Base-by-base conservation (phyloP, 2,888 invertebrate species). In the Cephus pygmeus region DNA sequence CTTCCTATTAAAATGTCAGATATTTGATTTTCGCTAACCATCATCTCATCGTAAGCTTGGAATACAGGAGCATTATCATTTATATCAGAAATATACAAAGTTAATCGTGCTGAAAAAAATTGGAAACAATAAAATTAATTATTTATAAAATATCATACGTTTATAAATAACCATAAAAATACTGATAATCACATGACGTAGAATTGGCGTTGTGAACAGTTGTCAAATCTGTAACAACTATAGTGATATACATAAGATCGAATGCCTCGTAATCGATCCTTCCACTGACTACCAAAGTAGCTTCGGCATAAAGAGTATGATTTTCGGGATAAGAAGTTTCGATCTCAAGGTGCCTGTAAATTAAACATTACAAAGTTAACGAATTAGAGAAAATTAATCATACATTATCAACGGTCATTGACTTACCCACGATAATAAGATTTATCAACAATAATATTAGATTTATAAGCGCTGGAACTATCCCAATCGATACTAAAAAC, bases 41-140 rank as follows among this genome's bases (percentile, higher is more conserved):
- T 86, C 79, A 92, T 88, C n/a, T 93, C 86, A 3, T 93, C 92
- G 1, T 92, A 92, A 1, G 86, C 81, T 0, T 89, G 89, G 92
- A 95, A 95, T 75, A 91, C 81, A 3, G 95, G 95, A 2, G 91
- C 79, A 87, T 94, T 94, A 89, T 95, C 95, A 86, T 95, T 95
- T 86, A 94, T 91, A 87, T 95, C 95, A 23, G 92, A 89, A 80
- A 95, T 94, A 2, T 92, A 92, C 34, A 95, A 92, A 0, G 94
- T 92, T 81, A 95, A 90, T 9, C 92, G 92, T 4, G 93, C 95
- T 95, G 87, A 71, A 90, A 91, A 82, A 82, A 33, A 69, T 31
- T 12, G 11, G 9, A 33, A 31, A 31, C 12, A 71, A 71, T 33
- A 2, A 71, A 11, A 75, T 75, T 9, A 34, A 76, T 34, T 76